Evolutionary conservation across 1,140 invertebrate species (phyloP).

Genomic region (Ooceraea biroi): DNA sequence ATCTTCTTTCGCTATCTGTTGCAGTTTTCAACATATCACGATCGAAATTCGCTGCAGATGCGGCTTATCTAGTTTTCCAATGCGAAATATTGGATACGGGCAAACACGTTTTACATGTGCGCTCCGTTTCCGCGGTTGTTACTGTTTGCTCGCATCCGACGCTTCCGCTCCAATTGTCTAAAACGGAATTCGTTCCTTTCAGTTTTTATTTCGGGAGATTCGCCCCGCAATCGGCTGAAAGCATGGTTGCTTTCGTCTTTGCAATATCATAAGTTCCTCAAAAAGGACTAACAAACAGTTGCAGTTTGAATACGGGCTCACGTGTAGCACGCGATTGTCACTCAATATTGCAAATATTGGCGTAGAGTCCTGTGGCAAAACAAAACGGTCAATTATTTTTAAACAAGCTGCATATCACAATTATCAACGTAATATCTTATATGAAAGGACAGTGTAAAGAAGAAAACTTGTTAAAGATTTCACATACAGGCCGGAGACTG

Average conservation of each 20-base stretch:
- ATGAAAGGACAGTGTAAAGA: background rate
- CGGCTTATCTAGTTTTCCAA: constrained; percentile 61
- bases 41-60: constrained; percentile 44
- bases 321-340: background rate
- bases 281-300: constrained; percentile 2
- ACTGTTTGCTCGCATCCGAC: constrained; percentile 49
- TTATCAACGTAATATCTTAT: background rate
- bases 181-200: constrained; percentile 43
- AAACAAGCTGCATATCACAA: background rate
- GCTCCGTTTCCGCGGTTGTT: constrained; percentile 47
- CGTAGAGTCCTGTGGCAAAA: background rate
- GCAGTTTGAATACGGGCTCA: background rate
- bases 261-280: constrained; percentile 10
- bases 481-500: background rate
- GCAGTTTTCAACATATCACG: constrained; percentile 45
- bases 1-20: background rate
- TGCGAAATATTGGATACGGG: constrained; percentile 56
- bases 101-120: constrained; percentile 57
- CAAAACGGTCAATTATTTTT: background rate
- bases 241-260: constrained; percentile 4
- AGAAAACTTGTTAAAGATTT: constrained; percentile 23
- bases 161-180: constrained; percentile 56
- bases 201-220: constrained; percentile 43
- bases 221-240: constrained; percentile 16
- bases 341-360: constrained; percentile 22